phyloP scores from a whole-genome alignment of 64 coral and sea anemone genomes.

The Montipora efflorescens region DNA sequence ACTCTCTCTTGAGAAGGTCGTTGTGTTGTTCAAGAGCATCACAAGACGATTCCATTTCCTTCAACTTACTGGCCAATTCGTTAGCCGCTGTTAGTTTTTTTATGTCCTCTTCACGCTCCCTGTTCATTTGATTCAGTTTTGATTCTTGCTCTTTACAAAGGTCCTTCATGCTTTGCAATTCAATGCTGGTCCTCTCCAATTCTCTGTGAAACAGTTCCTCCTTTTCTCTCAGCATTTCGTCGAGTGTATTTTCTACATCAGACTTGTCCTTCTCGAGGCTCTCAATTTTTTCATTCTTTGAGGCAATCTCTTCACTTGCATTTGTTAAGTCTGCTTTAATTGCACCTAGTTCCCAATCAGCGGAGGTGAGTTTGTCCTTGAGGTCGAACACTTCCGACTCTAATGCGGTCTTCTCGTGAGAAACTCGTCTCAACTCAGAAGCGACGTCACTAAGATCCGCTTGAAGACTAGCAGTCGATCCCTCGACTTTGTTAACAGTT shows the following conservation, averaged over 20 bases:
- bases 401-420: slow-evolving; percentile 23
- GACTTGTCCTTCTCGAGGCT: slow-evolving; percentile 12
- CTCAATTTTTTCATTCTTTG: background rate
- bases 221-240: background rate
- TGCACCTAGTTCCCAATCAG: slow-evolving; percentile 20
- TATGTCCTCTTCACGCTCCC: background rate
- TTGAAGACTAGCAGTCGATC: background rate
- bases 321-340: background rate
- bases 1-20: background rate
- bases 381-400: slow-evolving; percentile 32
- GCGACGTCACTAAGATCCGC: slow-evolving; percentile 22
- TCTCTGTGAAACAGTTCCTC: background rate
- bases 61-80: background rate
- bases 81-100: background rate
- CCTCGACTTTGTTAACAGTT: background rate
- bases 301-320: background rate
- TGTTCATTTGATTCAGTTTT: background rate
- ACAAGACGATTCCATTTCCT: background rate
- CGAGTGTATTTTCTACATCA: background rate
- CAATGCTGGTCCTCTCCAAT: background rate
- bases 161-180: background rate
- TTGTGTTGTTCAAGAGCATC: background rate
- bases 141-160: slow-evolving; percentile 27
- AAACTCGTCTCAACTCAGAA: slow-evolving; percentile 5
- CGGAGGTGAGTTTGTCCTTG: slow-evolving; percentile 9